Percentiles rank a stretch among this genome's conserved stretches.
These are phyloP conservation scores for Cebus imitator DNA, from an alignment of 2,113 vertebrate genomes.

Conservation along the genomic window DNA sequence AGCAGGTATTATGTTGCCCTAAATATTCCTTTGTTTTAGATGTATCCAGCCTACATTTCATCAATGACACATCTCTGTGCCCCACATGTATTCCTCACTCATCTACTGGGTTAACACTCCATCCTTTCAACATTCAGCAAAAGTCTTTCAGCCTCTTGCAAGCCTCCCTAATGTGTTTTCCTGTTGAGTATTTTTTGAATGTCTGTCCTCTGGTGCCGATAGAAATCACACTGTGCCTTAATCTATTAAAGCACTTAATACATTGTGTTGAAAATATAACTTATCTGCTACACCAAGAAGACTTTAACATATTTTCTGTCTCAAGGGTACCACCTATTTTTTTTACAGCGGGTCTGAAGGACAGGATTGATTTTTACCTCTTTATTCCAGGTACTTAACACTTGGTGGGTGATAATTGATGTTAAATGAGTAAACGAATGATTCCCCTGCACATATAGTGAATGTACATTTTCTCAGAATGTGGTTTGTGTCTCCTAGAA, in stretches of 20 bases:
- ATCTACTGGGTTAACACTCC: not conserved
- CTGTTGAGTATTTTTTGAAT: not conserved
- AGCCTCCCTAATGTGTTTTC: not conserved
- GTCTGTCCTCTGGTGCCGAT: not conserved
- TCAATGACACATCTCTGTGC: not conserved
- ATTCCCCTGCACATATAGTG: not conserved
- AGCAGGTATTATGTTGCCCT: not conserved
- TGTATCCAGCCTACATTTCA: not conserved
- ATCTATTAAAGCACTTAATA: constrained; percentile 14
- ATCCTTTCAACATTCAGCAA: not conserved
- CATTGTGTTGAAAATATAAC: not conserved
- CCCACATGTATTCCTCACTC: not conserved
- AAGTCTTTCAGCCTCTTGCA: not conserved
- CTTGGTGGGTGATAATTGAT: not conserved
- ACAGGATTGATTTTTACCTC: not conserved
- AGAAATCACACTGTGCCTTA: not conserved
- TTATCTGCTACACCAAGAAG: not conserved
- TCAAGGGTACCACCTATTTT: not conserved
- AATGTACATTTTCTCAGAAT: not conserved
- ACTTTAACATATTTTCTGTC: not conserved
- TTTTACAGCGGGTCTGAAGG: not conserved
- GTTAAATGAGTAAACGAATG: constrained; percentile 4
- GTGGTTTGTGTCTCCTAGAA: not conserved
- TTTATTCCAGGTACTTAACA: not conserved
- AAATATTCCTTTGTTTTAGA: constrained; percentile 13